Percentiles rank a stretch among this genome's conserved stretches.
phyloP scores from a whole-genome alignment of 2,797 vertebrate genomes.

The Ptychobarbus kaznakovi region DNA sequence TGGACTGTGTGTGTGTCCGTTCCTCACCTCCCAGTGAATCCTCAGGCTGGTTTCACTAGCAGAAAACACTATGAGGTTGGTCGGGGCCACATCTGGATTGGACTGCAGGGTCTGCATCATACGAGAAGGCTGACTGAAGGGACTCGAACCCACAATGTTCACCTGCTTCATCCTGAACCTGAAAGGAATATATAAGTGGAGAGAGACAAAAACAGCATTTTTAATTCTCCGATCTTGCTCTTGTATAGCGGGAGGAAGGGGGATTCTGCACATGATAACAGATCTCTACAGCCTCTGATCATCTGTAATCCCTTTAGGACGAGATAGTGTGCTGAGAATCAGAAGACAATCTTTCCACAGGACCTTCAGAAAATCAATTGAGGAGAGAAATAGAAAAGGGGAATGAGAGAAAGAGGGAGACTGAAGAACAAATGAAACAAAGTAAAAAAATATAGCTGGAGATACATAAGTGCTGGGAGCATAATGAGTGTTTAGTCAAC shows the following conservation, averaged over 20 bases:
- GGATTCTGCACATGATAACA: conserved; percentile 34
- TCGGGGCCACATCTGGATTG: conserved; percentile 74
- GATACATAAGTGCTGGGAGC: not conserved
- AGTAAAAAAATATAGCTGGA: not conserved
- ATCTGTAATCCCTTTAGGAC: conserved; percentile 44
- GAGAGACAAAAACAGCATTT: not conserved
- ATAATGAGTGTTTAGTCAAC: not conserved
- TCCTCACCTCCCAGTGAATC: conserved; percentile 67
- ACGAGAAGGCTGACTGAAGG: conserved; percentile 76
- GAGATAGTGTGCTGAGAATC: conserved; percentile 40
- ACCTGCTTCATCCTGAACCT: conserved; percentile 83
- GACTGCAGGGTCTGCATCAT: conserved; percentile 84
- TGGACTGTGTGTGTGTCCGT: not conserved
- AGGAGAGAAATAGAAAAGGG: conserved; percentile 12
- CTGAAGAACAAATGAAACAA: not conserved
- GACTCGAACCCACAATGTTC: conserved; percentile 81
- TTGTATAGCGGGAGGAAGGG: conserved; percentile 7
- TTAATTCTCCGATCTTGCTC: conserved; percentile 27
- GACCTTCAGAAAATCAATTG: conserved; percentile 50
- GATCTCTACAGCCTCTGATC: conserved; percentile 43
- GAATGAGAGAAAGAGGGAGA: conserved; percentile 2
- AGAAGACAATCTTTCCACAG: conserved; percentile 43
- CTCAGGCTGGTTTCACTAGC: conserved; percentile 82
- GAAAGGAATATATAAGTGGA: not conserved
- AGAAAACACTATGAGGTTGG: conserved; percentile 74